These are phyloP conservation scores for Digitonthophagus gazella DNA, from an alignment of 2,888 invertebrate species.

Conservation along the genomic window DNA sequence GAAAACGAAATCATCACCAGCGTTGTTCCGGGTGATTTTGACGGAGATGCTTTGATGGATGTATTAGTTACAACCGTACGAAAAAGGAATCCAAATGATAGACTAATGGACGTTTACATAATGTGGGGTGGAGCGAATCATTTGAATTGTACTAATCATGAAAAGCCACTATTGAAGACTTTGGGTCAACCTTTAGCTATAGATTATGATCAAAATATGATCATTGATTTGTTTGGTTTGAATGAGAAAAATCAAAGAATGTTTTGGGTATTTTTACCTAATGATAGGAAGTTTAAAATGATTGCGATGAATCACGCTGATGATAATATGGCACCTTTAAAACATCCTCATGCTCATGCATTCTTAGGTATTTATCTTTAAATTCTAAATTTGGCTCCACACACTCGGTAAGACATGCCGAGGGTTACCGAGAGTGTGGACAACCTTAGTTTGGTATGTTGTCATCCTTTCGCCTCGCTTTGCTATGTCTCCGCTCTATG, in stretches of 20 bases:
- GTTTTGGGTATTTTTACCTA: conserved; percentile 74
- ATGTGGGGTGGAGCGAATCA: conserved; percentile 73
- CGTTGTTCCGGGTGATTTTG: conserved; percentile 91
- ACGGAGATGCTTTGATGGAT: conserved; percentile 95
- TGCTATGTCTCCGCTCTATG: too few relatives aligned
- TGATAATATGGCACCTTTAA: conserved; percentile 50
- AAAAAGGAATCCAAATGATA: conserved; percentile 41
- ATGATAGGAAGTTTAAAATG: conserved; percentile 49
- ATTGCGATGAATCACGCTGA: conserved; percentile 47
- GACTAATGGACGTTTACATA: conserved; percentile 59
- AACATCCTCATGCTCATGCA: conserved; percentile 82
- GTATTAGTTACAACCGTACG: conserved; percentile 68
- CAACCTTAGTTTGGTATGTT: too few relatives aligned
- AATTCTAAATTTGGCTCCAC: too few relatives aligned
- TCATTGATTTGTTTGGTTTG: conserved; percentile 84
- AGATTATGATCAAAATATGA: conserved; percentile 90
- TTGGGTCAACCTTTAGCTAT: conserved; percentile 76
- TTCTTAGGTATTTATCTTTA: conserved; percentile 57
- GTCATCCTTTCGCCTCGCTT: too few relatives aligned
- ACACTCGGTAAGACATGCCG: too few relatives aligned
- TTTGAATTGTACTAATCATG: conserved; percentile 61
- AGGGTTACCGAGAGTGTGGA: too few relatives aligned
- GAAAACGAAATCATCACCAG: conserved; percentile 59
- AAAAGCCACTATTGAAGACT: conserved; percentile 54
- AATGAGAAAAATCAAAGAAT: conserved; percentile 57